These are phyloP conservation scores for Stichodactyla helianthus DNA, from an alignment of 64 coral and sea anemone species.

Conservation along the genomic window DNA sequence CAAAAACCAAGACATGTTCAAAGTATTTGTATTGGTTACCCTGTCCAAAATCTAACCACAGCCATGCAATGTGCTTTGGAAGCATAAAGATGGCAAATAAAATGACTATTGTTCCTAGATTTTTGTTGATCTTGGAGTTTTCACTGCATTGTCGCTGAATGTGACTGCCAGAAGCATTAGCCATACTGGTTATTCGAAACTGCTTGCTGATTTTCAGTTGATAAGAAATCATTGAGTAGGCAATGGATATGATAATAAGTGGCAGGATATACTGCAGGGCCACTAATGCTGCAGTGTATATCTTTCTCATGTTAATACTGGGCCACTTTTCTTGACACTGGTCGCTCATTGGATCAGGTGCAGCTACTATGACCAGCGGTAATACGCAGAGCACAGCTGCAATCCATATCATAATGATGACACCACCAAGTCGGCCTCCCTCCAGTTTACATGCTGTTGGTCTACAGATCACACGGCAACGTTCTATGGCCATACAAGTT, in stretches of 20 bases:
- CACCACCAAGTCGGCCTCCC: neutral
- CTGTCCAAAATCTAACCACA: slow-evolving; percentile 74
- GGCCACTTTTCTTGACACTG: slow-evolving; percentile 62
- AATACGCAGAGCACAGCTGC: slow-evolving; percentile 45
- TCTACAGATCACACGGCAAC: slow-evolving; percentile 53
- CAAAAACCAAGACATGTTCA: slow-evolving; percentile 47
- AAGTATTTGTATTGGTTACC: slow-evolving; percentile 41
- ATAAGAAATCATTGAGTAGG: slow-evolving; percentile 49
- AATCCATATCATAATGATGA: slow-evolving; percentile 44
- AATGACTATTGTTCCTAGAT: slow-evolving; percentile 57
- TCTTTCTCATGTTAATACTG: slow-evolving; percentile 33
- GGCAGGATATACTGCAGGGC: slow-evolving; percentile 59
- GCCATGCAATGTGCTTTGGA: slow-evolving; percentile 76
- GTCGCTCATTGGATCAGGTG: slow-evolving; percentile 26
- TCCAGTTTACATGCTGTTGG: slow-evolving; percentile 35
- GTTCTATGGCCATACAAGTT: slow-evolving; percentile 74
- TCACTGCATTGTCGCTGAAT: neutral
- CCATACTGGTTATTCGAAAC: neutral
- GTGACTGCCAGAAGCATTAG: neutral
- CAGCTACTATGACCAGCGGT: slow-evolving; percentile 54
- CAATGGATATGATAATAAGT: slow-evolving; percentile 54
- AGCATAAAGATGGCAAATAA: slow-evolving; percentile 76
- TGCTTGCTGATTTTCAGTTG: neutral
- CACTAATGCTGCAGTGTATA: slow-evolving; percentile 42
- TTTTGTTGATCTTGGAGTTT: slow-evolving; percentile 77